Percentiles rank a stretch among this genome's conserved stretches.
Conservation (phyloP, 2,888 invertebrate genomes). For the Diplazon laetatorius region DNA sequence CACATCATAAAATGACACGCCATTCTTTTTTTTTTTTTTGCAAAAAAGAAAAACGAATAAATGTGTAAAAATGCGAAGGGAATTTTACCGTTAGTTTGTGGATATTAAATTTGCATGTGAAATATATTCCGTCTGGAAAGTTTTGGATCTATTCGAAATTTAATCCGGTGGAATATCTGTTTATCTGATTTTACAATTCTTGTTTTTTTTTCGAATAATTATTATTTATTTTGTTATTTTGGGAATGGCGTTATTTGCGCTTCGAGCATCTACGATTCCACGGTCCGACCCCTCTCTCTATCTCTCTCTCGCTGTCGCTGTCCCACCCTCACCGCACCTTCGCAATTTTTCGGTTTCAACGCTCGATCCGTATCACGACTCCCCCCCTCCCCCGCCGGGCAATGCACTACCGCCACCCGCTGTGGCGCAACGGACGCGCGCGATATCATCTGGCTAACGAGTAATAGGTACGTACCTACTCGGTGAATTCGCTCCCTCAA, state of each 20-base stretch:
- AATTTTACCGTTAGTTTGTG: constrained; percentile 2
- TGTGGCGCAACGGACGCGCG: background rate
- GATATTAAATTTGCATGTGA: constrained; percentile 11
- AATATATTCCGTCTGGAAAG: constrained; percentile 9
- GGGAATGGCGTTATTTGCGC: background rate
- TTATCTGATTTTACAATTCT: background rate
- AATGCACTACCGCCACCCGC: too few species aligned
- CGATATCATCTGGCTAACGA: constrained; percentile 44
- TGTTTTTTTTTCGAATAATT: too few species aligned
- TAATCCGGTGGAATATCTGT: background rate
- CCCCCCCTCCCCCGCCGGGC: too few species aligned
- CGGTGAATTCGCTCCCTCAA: constrained; percentile 13
- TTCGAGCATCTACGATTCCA: background rate
- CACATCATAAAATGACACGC: too few species aligned
- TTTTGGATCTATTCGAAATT: constrained; percentile 1
- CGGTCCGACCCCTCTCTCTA: background rate
- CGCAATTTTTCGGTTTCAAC: constrained; percentile 26
- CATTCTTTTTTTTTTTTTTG: too few species aligned
- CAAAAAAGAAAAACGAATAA: constrained; percentile 19
- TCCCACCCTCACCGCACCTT: background rate
- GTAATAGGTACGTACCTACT: too few species aligned
- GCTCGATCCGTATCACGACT: constrained; percentile 31
- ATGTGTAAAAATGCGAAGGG: background rate
- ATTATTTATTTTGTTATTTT: too few species aligned
- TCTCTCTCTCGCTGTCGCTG: background rate